Percentiles rank a stretch among this genome's conserved stretches.
Conservation (phyloP, 2,888 invertebrate species). For the Cantharis lateralis region DNA sequence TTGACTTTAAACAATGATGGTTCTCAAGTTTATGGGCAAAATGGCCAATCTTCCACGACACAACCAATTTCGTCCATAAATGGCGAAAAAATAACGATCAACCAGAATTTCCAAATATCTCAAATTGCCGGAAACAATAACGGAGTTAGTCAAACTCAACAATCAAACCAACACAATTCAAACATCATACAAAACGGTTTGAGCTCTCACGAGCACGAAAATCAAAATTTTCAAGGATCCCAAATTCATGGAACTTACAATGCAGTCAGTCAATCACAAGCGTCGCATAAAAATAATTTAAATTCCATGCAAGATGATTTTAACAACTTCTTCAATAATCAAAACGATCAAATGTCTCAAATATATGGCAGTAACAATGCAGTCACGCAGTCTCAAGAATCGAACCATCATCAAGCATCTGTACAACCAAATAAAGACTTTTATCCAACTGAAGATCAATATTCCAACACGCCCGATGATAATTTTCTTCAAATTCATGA, state of each 20-base stretch:
- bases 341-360: neutral
- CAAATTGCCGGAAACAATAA: slow-evolving; percentile 18
- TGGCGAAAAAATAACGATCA: neutral
- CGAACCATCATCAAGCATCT: neutral
- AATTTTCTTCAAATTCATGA: neutral
- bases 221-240: neutral
- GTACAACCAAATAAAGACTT: neutral
- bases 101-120: slow-evolving; percentile 12
- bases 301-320: neutral
- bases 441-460: neutral
- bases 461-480: neutral
- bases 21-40: neutral
- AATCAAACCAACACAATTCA: neutral
- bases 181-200: neutral
- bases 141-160: slow-evolving; percentile 11
- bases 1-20: neutral
- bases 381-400: neutral
- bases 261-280: slow-evolving; percentile 4
- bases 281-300: neutral
- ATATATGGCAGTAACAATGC: neutral
- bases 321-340: neutral
- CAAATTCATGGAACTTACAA: slow-evolving; percentile 6
- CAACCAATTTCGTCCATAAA: slow-evolving; percentile 11
- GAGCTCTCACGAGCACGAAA: neutral
- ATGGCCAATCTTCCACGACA: neutral